Base-by-base conservation (phyloP, 2,797 vertebrate genomes). In the Neosilurus hyrtlii region DNA sequence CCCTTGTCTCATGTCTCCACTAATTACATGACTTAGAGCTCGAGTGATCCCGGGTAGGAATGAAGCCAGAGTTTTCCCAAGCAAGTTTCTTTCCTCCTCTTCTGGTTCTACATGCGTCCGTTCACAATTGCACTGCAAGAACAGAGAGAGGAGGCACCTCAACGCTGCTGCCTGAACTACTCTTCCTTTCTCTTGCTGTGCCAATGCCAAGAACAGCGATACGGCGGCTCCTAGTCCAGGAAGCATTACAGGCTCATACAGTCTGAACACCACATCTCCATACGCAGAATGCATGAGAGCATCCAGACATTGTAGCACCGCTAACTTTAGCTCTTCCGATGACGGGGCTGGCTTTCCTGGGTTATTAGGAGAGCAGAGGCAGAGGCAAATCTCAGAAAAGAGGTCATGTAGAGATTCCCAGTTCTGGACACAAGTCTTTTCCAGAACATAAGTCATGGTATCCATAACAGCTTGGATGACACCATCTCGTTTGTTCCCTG, bases 31-130 rank as follows among this genome's bases (percentile, higher is more conserved):
- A 59, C 95, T 90, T 62, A 96, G 86, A 0, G 93, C 61, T 1
- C 91, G 90, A 26, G 95, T 95, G 84, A 98, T 92, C 35, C 98
- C 97, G 0, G 98, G 98, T 86, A 99, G 86, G 88, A 98, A 98
- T 0, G 96, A 96, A n/a, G 97, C 97, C 89, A 98, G 91, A 18
- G 95, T 86, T 67, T 91, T 90, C 57, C 97, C 96, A 0, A 96
- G 88, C 6, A 80, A 82, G 76, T 83, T 79, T 1, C 61, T 89
- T 84, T 96, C 95, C 11, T 90, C 87, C n/a, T 89, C 85, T 0
- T 90, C 89, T 0, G 93, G 89, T 0, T 86, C 68, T 0, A 82
- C 35, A 0, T 96, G 93, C 11, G 93, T 91, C 84, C 94, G 90
- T n/a, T 84, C 81, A 87, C 97, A 98, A 83, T 96, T 94, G 4